Evolutionary conservation across 2,888 invertebrate species (phyloP).

Genomic region (Buathra laborator): DNA sequence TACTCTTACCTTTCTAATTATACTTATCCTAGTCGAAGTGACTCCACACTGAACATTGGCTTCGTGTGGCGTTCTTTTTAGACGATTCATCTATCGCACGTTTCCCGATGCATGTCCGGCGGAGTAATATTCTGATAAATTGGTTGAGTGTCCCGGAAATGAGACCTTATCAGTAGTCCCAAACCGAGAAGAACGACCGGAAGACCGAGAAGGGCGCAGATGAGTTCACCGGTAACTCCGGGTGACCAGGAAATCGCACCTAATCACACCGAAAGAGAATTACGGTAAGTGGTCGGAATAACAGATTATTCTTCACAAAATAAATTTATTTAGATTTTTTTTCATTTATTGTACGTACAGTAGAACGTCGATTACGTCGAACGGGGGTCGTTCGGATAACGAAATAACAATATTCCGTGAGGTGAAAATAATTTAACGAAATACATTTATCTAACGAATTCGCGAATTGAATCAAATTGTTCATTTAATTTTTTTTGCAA

Average conservation of each 20-base stretch:
- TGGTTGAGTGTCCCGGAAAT: conserved; percentile 85
- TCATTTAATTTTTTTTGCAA: too few relatives aligned
- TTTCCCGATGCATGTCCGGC: conserved; percentile 77
- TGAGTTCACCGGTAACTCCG: conserved; percentile 87
- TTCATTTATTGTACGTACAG: too few relatives aligned
- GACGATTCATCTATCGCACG: conserved; percentile 80
- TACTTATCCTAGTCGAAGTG: conserved; percentile 49
- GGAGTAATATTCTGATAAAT: conserved; percentile 76
- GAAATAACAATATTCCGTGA: too few relatives aligned
- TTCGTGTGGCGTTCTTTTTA: conserved; percentile 30
- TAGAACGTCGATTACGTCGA: too few relatives aligned
- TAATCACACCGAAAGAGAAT: conserved; percentile 69
- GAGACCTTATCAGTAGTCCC: conserved; percentile 86
- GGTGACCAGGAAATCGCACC: conserved; percentile 87
- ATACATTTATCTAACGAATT: too few relatives aligned
- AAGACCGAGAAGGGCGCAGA: conserved; percentile 87
- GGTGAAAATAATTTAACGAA: too few relatives aligned
- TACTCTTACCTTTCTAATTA: conserved; percentile 17
- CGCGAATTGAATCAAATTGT: too few relatives aligned
- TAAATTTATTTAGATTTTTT: neutral
- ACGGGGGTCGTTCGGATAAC: too few relatives aligned
- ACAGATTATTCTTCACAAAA: neutral
- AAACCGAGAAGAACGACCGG: conserved; percentile 87
- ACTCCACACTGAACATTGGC: conserved; percentile 23
- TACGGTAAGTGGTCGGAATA: neutral